These are phyloP conservation scores for Hormiphora californensis DNA, from an alignment of 37 sponge, comb jelly and placozoan genomes.

Conservation along the genomic window DNA sequence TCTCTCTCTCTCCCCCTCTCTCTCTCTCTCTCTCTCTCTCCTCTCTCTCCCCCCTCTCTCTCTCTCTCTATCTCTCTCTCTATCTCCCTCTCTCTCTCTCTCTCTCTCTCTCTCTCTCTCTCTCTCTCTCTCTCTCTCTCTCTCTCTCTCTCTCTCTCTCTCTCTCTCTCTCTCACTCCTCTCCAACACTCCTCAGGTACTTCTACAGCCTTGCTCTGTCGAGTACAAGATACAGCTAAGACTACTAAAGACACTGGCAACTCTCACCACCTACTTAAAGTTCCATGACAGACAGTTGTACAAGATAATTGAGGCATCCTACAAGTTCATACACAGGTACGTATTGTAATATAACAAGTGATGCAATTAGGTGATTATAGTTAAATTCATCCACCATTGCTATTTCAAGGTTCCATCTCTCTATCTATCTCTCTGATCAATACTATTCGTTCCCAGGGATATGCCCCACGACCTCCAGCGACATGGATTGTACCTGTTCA, in stretches of 20 bases:
- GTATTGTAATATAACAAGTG: neutral
- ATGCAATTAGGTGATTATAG: neutral
- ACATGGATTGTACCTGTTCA: constrained; percentile 23
- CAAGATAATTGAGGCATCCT: constrained; percentile 16
- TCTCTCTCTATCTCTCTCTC: too few relatives aligned
- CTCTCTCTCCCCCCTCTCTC: too few relatives aligned
- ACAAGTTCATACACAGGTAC: constrained; percentile 30
- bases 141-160: too few relatives aligned
- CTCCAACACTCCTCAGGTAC: neutral
- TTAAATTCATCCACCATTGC: neutral
- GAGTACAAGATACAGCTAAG: constrained; percentile 35
- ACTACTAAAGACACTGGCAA: constrained; percentile 3
- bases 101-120: too few relatives aligned
- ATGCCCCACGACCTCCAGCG: constrained; percentile 29
- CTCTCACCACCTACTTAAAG: constrained; percentile 20
- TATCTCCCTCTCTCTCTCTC: too few relatives aligned
- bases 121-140: too few relatives aligned
- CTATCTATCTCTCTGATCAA: neutral
- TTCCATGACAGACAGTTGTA: constrained; percentile 25
- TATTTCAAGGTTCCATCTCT: too few relatives aligned
- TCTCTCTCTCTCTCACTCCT: too few relatives aligned
- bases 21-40: too few relatives aligned
- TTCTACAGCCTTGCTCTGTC: neutral
- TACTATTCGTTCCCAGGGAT: too few relatives aligned
- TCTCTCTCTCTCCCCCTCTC: too few relatives aligned